phyloP scores from a whole-genome alignment of 2,113 vertebrate genomes.

The Dasyprocta punctata region DNA sequence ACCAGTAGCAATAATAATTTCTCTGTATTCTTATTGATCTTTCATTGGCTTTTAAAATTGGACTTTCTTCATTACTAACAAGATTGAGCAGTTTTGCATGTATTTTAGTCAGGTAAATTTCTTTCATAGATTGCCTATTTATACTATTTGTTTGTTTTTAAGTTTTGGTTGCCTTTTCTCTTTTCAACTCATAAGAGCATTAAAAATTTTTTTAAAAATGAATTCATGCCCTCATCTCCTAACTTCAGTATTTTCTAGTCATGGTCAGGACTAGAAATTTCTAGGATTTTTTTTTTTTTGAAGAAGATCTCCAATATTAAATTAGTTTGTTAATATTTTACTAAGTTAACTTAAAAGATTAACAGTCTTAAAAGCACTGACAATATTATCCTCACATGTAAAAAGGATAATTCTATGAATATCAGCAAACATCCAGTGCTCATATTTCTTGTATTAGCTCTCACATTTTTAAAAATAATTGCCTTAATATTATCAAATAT shows the following conservation, averaged over 20 bases:
- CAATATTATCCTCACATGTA: background rate
- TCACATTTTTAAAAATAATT: constrained; percentile 22
- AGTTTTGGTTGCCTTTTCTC: background rate
- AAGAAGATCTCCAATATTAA: constrained; percentile 12
- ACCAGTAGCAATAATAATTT: background rate
- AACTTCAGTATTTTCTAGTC: background rate
- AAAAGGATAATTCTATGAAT: constrained; percentile 30
- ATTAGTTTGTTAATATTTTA: constrained; percentile 34
- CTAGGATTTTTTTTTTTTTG: constrained; percentile 9
- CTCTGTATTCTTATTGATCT: background rate
- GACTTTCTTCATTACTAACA: background rate
- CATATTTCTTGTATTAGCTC: background rate
- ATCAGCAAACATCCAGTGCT: background rate
- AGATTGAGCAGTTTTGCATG: background rate
- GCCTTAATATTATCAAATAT: background rate
- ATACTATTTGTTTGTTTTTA: constrained; percentile 32
- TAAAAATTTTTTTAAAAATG: background rate
- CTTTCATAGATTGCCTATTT: background rate
- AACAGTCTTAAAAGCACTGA: constrained; percentile 24
- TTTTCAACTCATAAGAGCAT: background rate
- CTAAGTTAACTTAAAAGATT: background rate
- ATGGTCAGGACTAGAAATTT: background rate
- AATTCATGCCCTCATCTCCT: background rate
- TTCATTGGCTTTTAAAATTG: background rate
- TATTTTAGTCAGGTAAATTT: background rate